Conservation (phyloP, 2,113 vertebrate genomes). For the Rostratula benghalensis region DNA sequence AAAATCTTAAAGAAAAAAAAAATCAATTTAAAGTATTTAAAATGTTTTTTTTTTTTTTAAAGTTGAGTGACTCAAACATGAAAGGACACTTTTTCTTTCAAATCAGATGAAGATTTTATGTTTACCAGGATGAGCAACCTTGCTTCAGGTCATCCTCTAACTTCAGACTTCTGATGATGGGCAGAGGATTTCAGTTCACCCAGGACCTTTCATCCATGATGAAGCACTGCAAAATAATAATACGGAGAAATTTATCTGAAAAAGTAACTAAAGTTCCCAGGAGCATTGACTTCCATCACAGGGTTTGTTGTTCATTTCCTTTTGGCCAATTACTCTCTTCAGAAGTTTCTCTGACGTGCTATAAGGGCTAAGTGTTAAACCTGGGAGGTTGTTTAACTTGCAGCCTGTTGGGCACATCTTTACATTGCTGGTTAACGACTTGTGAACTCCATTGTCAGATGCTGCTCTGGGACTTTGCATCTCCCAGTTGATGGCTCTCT, state of each 20-base stretch:
- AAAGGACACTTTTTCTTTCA: slow-evolving; percentile 23
- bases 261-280: background rate
- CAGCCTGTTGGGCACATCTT: slow-evolving; percentile 40
- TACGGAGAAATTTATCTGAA: background rate
- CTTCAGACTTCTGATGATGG: background rate
- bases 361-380: slow-evolving; percentile 3
- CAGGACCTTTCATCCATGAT: background rate
- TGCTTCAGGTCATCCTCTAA: background rate
- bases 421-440: background rate
- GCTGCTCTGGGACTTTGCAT: background rate
- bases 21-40: slow-evolving; percentile 42
- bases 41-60: background rate
- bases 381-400: slow-evolving; percentile 42
- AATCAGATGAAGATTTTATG: background rate
- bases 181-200: background rate
- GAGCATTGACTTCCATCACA: background rate
- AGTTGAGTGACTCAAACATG: background rate
- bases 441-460: slow-evolving; percentile 34
- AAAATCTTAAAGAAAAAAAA: slow-evolving; percentile 48
- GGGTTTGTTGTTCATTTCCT: slow-evolving; percentile 3
- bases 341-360: background rate
- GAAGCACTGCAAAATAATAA: background rate
- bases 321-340: background rate
- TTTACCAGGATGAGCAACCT: background rate
- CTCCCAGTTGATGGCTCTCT: background rate